A percentile compares a stretch with the other conserved stretches of the same genome.
These are phyloP conservation scores for Tetraodon nigroviridis DNA, from an alignment of 2,113 vertebrate genomes.

Conservation along the genomic window DNA sequence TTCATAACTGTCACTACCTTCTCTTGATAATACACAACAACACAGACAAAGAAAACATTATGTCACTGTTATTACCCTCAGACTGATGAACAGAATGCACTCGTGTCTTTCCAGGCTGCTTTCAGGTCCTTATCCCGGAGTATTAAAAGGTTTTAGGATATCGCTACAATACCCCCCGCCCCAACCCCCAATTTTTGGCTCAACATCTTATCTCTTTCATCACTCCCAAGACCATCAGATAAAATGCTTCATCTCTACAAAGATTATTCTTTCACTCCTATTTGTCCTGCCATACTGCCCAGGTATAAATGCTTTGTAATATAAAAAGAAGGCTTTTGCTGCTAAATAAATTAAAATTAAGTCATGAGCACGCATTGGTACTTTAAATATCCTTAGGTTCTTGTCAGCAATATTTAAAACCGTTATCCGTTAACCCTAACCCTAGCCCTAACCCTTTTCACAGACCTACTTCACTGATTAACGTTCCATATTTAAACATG, in stretches of 20 bases:
- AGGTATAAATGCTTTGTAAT: constrained; percentile 25
- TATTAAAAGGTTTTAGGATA: constrained; percentile 8
- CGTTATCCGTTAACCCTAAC: too few species aligned
- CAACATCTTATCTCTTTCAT: constrained; percentile 13
- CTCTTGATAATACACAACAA: not conserved
- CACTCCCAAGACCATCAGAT: constrained; percentile 23
- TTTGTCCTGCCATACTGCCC: constrained; percentile 10
- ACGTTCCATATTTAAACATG: too few species aligned
- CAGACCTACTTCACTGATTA: too few species aligned
- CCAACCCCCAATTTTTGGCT: constrained; percentile 1
- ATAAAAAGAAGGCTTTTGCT: constrained; percentile 10
- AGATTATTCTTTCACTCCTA: constrained; percentile 18
- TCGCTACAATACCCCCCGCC: constrained; percentile 2
- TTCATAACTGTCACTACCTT: not conserved
- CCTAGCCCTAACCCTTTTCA: too few species aligned
- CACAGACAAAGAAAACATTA: not conserved
- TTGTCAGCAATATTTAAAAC: too few species aligned
- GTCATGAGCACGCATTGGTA: too few species aligned
- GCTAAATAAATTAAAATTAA: constrained; percentile 1
- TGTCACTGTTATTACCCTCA: too few species aligned
- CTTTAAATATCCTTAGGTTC: too few species aligned
- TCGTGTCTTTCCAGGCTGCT: not conserved
- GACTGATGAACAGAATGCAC: too few species aligned
- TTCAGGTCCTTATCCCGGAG: not conserved
- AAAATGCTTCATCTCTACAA: constrained; percentile 26